A percentile compares a stretch with the other conserved stretches of the same genome.
These are phyloP conservation scores for Ruditapes philippinarum DNA, from an alignment of 1,140 invertebrate species.

Conservation along the genomic window DNA sequence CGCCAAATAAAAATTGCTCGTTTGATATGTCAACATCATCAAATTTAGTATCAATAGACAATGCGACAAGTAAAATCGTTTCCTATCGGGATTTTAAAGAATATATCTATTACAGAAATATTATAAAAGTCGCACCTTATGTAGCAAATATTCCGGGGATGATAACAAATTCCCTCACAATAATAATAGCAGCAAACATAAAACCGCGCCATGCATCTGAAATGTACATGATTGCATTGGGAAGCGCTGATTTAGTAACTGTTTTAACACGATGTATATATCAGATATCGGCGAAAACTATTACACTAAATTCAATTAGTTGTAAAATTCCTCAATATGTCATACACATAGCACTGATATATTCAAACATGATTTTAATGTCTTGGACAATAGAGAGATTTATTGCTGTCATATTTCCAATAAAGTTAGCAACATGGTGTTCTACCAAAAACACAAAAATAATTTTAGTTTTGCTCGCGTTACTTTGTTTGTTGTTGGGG, in stretches of 20 bases:
- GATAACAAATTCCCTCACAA: background rate
- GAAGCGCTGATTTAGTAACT: background rate
- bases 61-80: background rate
- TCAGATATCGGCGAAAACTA: background rate
- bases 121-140: background rate
- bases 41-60: background rate
- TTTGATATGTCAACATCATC: too few species aligned
- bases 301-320: background rate
- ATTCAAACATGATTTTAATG: background rate
- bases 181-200: background rate
- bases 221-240: background rate
- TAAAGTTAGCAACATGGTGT: background rate
- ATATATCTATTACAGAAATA: background rate
- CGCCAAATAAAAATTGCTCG: too few species aligned
- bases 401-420: background rate
- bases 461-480: background rate
- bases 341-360: background rate
- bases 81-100: background rate
- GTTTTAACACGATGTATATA: background rate
- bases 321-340: background rate
- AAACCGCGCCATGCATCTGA: background rate
- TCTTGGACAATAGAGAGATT: slow-evolving; percentile 18
- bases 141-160: background rate
- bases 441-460: background rate
- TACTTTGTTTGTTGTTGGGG: background rate